Evolutionary conservation across 2,113 vertebrate species (phyloP).

Genomic region (Lipotes vexillifer): DNA sequence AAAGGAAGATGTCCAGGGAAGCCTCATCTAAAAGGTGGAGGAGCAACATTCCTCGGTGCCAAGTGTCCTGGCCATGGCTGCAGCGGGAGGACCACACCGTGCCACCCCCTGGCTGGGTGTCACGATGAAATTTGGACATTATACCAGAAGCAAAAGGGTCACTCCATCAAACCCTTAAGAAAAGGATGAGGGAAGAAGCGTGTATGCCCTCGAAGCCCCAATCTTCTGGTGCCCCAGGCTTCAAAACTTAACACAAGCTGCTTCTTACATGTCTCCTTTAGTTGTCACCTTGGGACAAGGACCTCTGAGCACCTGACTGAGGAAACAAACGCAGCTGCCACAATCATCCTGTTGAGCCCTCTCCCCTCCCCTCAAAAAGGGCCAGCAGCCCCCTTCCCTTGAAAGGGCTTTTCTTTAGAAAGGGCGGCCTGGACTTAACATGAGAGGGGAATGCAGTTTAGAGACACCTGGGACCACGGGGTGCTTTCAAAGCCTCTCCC

Average conservation of each 20-base stretch:
- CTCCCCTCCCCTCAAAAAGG: accelerated
- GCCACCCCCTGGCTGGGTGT: background rate
- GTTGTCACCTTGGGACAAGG: background rate
- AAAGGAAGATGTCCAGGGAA: background rate
- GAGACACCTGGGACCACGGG: background rate
- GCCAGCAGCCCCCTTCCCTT: background rate
- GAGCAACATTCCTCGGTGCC: background rate
- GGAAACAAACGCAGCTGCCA: background rate
- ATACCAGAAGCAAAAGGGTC: background rate
- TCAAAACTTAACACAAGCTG: background rate
- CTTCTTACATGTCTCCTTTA: background rate
- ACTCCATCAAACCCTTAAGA: background rate
- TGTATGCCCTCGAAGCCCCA: background rate
- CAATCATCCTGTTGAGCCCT: background rate
- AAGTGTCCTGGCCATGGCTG: conserved; percentile 22
- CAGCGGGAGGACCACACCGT: background rate
- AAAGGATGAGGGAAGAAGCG: background rate
- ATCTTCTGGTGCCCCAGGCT: background rate
- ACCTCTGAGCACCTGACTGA: background rate
- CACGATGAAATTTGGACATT: background rate
- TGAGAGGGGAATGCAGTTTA: background rate
- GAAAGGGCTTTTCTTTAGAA: background rate
- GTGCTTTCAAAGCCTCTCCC: background rate
- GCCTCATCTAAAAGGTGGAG: background rate
- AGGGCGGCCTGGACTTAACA: background rate